Evolutionary conservation across 2,797 vertebrate species (phyloP).

Genomic region (Thalassophryne amazonica): DNA sequence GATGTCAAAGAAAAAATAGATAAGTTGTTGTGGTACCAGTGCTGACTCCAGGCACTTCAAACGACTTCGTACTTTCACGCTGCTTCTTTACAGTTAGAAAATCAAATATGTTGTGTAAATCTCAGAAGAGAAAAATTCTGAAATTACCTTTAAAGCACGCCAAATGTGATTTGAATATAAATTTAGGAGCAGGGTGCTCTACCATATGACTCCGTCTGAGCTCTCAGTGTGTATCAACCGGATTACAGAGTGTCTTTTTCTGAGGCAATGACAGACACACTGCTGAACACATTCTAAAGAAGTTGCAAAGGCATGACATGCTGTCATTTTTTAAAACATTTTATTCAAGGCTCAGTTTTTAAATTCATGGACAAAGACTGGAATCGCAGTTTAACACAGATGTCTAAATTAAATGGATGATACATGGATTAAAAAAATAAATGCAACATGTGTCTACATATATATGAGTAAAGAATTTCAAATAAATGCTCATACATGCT

Average conservation of each 20-base stretch:
- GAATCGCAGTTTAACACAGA: too few relatives aligned
- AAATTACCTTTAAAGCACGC: slow-evolving; percentile 2
- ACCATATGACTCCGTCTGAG: slow-evolving; percentile 9
- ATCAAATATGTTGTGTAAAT: background rate
- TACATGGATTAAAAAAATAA: too few relatives aligned
- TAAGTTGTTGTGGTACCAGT: background rate
- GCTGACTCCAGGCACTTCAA: background rate
- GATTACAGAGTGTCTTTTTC: slow-evolving; percentile 28
- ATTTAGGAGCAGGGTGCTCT: background rate
- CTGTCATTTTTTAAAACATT: background rate
- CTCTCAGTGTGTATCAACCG: slow-evolving; percentile 12
- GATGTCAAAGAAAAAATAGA: slow-evolving; percentile 35
- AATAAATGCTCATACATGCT: too few relatives aligned
- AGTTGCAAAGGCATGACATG: slow-evolving; percentile 3
- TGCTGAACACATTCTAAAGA: background rate
- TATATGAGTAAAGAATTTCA: too few relatives aligned
- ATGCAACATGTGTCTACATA: too few relatives aligned
- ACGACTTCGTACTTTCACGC: background rate
- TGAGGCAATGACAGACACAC: slow-evolving; percentile 5
- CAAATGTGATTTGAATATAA: slow-evolving; percentile 19
- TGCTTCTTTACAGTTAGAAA: background rate
- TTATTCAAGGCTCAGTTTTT: too few relatives aligned
- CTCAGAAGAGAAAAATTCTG: background rate
- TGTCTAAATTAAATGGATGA: too few relatives aligned
- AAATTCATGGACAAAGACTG: too few relatives aligned